Conservation (phyloP, 2,797 vertebrate genomes). For the Enteromius viviparus region DNA sequence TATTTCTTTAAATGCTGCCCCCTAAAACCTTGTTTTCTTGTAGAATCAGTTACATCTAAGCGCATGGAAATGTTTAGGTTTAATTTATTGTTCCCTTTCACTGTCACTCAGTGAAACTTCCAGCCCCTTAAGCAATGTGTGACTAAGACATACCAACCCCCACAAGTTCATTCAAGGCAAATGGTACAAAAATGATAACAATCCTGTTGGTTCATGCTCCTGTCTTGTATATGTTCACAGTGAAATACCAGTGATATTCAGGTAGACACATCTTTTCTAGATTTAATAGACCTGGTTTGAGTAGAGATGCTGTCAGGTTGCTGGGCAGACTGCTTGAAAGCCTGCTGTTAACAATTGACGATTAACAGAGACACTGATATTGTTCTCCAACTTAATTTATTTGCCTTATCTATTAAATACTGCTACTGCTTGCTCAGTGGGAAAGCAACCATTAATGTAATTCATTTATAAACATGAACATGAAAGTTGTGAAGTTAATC, state of each 20-base stretch:
- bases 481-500: conserved; percentile 10
- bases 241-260: conserved; percentile 31
- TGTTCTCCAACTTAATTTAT: conserved; percentile 15
- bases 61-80: not conserved
- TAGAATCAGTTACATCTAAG: not conserved
- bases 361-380: not conserved
- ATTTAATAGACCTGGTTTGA: conserved; percentile 11
- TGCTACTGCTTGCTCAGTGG: conserved; percentile 3
- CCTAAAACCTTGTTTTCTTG: not conserved
- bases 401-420: conserved; percentile 19
- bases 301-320: conserved; percentile 21
- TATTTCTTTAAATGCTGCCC: not conserved
- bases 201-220: conserved; percentile 60
- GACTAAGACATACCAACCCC: conserved; percentile 29
- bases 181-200: conserved; percentile 47
- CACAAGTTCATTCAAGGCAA: conserved; percentile 55
- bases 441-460: conserved; percentile 14
- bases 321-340: conserved; percentile 14
- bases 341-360: not conserved
- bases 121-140: conserved; percentile 37
- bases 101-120: conserved; percentile 20
- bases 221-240: conserved; percentile 37
- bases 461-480: conserved; percentile 15
- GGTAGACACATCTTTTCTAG: conserved; percentile 6
- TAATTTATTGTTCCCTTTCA: conserved; percentile 16